These are phyloP conservation scores for Camponotus pennsylvanicus DNA, from an alignment of 1,140 invertebrate species.

Conservation along the genomic window DNA sequence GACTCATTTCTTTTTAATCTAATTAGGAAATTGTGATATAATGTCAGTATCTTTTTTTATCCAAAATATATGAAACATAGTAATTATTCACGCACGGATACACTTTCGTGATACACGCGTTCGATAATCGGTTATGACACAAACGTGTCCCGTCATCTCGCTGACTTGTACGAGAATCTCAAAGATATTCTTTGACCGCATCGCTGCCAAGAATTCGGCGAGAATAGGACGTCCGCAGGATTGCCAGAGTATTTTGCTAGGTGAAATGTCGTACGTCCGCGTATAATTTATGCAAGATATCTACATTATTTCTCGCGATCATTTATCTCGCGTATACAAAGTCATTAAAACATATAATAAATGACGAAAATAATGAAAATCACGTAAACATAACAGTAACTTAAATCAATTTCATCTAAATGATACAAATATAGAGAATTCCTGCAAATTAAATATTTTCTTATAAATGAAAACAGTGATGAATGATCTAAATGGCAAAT, in stretches of 20 bases:
- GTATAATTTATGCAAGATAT: constrained; percentile 21
- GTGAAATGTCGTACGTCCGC: constrained; percentile 7
- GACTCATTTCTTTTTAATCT: not conserved
- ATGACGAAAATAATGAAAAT: not conserved
- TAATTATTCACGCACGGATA: not conserved
- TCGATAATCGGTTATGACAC: not conserved
- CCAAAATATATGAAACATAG: not conserved
- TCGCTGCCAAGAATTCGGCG: constrained; percentile 57
- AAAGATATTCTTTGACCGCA: constrained; percentile 43
- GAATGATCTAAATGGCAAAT: not conserved
- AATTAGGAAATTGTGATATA: not conserved
- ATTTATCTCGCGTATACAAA: not conserved
- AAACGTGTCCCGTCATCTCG: constrained; percentile 2
- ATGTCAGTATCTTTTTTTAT: not conserved
- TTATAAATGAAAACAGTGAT: not conserved
- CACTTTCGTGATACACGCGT: not conserved
- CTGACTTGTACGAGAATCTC: constrained; percentile 21
- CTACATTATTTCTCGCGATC: not conserved
- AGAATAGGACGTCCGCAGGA: constrained; percentile 45
- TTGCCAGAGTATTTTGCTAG: constrained; percentile 42
- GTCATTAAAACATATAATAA: not conserved
- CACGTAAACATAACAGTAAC: not conserved
- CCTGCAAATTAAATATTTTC: not conserved
- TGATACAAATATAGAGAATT: not conserved
- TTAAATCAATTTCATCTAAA: constrained; percentile 4